Evolutionary conservation across 2,113 vertebrate genomes (phyloP), one percentile per base, ranked within the genome.

Genomic region (Cyprinus carpio): DNA sequence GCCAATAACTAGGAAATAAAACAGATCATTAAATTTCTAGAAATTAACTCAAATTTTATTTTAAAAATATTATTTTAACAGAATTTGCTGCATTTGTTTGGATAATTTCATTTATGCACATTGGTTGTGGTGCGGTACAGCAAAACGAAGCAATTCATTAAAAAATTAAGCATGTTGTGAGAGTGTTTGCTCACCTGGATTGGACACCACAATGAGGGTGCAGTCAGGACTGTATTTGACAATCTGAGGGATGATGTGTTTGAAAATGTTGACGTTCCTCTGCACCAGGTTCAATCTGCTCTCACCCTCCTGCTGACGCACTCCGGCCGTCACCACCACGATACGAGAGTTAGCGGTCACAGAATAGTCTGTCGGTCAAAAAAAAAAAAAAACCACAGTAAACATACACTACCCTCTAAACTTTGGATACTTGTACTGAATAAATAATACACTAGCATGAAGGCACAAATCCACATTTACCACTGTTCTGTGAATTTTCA

Each of bases 291-390:
- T 98, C 56, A 99, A 95, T 1, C 97, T 96, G 84, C 96, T 99
- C 94, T 99, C 98, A 0, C 98, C 98, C 82, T 99, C 98, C 90
- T 99, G 98, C 90, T 99, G 98, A 7, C 98, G 96, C 4, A 99
- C 98, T 0, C 98, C 98, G 0, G 98, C 98, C 0, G 97, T 98
- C 25, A 99, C 95, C 79, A 99, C 96, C 7, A 99, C 98, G 0
- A 99, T 93, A 86, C 94, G 98, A 3, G 98, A 99, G 90, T 97
- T 96, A 40, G 97, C 96, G 0, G 97, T 97, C 83, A 99, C 97
- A 0, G 95, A 88, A 6, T 99, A 99, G 90, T 99, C 98, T 99
- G 88, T 79, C 27, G 40, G 40, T 4, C 46, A 86, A 10, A 81
- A 25, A 83, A 3, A 86, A 10, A 81, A 25, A 83, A 3, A 67